Base-by-base conservation (phyloP, 2,888 invertebrate genomes). In the Xylota segnis region DNA sequence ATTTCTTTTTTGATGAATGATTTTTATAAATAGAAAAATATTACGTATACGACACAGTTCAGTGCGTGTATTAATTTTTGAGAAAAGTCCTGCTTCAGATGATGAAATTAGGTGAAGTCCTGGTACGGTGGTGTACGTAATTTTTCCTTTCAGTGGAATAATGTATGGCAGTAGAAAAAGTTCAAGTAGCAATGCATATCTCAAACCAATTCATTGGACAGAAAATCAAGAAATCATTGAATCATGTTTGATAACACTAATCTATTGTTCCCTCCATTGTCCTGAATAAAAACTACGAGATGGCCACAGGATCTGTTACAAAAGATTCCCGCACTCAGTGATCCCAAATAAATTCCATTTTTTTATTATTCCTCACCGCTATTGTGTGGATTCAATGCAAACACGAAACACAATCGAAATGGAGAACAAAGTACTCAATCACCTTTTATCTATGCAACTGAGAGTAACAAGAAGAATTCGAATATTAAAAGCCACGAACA, bases 391-490 rank as follows among this genome's bases (percentile, higher is more conserved):
- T 16, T 47, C 47, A 18, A 47, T 14, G 47, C 1, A 27, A 5
- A 27, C 5, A 27, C 12, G 10, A n/a, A 5, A 50, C 50, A 23
- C 27, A 50, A 50, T 50, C 27, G 4, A 52, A 52, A 29, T 29
- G 27, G 12, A n/a, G 29, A 52, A n/a, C 27, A 52, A 29, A 52
- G 52, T 52, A n/a, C 52, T n/a, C 27, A 27, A 52, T 52, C 52
- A 29, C 52, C 52, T 52, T 52, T 52, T 52, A 52, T 52, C 52
- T 52, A 6, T 52, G 27, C 27, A 29, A 52, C n/a, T 29, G 10
- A n/a, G 29, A 29, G 5, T 29, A 27, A 12, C 27, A 27, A 27
- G 10, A 27, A 52, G 29, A 0, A 23, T 29, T 29, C 12, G 29
- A n/a, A 12, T 52, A 23, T 50, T 50, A 12, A 50, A 47, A 27